These are phyloP conservation scores for Gobius niger DNA, from an alignment of 2,113 vertebrate genomes.

Conservation along the genomic window DNA sequence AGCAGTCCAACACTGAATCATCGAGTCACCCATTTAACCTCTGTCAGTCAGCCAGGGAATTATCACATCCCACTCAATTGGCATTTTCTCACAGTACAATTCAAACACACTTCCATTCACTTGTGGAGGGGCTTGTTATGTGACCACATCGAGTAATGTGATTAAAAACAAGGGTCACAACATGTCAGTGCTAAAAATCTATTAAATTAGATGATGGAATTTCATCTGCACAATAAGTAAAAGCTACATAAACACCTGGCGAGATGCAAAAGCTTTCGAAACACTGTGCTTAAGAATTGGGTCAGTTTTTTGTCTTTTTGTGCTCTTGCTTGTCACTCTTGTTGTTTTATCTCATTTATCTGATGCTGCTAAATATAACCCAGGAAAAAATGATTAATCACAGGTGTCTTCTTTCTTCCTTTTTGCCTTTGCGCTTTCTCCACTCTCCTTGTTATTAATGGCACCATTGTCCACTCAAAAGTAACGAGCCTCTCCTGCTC, in stretches of 20 bases:
- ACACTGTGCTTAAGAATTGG: slow-evolving; percentile 21
- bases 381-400: slow-evolving; percentile 2
- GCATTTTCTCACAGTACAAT: slow-evolving; percentile 12
- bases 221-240: not conserved
- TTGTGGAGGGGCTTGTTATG: not conserved
- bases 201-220: not conserved
- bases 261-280: not conserved
- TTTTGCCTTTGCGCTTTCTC: not conserved
- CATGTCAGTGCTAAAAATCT: not conserved
- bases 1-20: slow-evolving; percentile 10
- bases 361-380: slow-evolving; percentile 9
- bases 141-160: not conserved
- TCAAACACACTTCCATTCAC: not conserved
- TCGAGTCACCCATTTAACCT: slow-evolving; percentile 11
- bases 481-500: not conserved
- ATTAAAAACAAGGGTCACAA: not conserved
- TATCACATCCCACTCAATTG: slow-evolving; percentile 7
- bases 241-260: not conserved
- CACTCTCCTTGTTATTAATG: not conserved
- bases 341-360: not conserved
- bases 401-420: slow-evolving; percentile 12
- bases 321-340: slow-evolving; percentile 1
- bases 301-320: slow-evolving; percentile 4
- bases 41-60: slow-evolving; percentile 11
- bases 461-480: not conserved